phyloP scores from a whole-genome alignment of 2,113 vertebrate species.

The Paradoxurus hermaphroditus region DNA sequence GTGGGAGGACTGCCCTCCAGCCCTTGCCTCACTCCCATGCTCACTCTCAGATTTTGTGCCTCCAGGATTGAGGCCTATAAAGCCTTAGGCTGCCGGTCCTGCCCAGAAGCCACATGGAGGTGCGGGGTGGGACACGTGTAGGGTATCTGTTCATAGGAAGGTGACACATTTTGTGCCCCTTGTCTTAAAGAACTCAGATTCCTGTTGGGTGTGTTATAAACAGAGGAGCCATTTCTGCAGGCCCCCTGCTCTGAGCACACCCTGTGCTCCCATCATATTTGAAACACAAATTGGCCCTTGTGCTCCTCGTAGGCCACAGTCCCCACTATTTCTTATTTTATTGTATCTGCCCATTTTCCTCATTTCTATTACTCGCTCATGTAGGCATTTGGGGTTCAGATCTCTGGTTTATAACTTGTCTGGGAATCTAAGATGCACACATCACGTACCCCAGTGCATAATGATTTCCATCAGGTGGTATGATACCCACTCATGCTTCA shows the following conservation, averaged over 20 bases:
- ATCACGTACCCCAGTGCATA: background rate
- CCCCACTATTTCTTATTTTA: background rate
- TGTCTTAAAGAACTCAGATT: constrained; percentile 26
- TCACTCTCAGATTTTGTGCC: background rate
- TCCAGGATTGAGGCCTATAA: background rate
- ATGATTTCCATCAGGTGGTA: background rate
- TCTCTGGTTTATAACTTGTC: background rate
- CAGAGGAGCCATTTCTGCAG: constrained; percentile 81
- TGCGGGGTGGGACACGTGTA: background rate
- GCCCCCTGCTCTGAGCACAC: constrained; percentile 87
- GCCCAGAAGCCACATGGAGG: background rate
- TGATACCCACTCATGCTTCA: background rate
- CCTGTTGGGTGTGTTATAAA: constrained; percentile 88
- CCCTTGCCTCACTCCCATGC: background rate
- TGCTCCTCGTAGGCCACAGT: background rate
- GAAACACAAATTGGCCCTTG: background rate
- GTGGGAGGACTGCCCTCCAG: background rate
- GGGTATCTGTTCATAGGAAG: background rate
- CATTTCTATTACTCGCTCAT: background rate
- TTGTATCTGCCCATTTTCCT: background rate
- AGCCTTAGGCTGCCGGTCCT: background rate
- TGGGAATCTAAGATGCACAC: background rate
- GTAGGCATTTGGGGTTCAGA: background rate
- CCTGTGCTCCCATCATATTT: constrained; percentile 35
- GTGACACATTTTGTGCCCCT: background rate